These are phyloP conservation scores for Cranoglanis bouderius DNA, from an alignment of 2,113 vertebrate genomes.

Conservation along the genomic window DNA sequence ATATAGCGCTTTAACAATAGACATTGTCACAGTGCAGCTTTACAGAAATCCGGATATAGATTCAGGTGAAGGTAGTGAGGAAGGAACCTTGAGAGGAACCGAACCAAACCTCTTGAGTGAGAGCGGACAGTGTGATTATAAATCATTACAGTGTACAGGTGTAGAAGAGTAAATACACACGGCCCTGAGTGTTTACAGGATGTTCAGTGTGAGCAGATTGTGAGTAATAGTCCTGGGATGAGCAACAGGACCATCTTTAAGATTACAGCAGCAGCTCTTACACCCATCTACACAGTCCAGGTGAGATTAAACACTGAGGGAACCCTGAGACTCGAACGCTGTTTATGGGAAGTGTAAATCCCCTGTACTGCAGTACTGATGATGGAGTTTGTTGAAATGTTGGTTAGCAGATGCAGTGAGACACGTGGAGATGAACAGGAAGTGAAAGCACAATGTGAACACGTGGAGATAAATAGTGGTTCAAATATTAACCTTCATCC, in stretches of 20 bases:
- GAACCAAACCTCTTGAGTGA: not conserved
- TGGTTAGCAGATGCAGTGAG: not conserved
- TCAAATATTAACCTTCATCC: not conserved
- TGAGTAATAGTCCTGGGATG: not conserved
- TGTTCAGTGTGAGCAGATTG: not conserved
- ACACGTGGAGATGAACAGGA: not conserved
- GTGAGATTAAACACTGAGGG: not conserved
- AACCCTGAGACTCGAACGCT: not conserved
- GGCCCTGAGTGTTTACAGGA: not conserved
- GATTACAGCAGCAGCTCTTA: not conserved
- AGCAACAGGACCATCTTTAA: not conserved
- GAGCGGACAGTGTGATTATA: not conserved
- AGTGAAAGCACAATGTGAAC: conserved; percentile 9
- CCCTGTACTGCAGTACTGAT: not conserved
- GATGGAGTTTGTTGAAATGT: not conserved
- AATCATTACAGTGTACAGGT: not conserved
- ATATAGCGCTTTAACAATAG: not conserved
- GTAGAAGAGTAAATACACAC: not conserved
- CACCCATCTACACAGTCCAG: not conserved
- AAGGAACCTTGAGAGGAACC: not conserved
- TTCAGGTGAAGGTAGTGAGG: not conserved
- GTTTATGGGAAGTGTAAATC: not conserved
- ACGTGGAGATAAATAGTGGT: not conserved
- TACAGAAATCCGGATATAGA: not conserved
- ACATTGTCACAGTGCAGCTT: not conserved